Evolutionary conservation across 1,140 invertebrate genomes (phyloP), one percentile per base, ranked within the genome.

Genomic region (Bombus sibiricus): DNA sequence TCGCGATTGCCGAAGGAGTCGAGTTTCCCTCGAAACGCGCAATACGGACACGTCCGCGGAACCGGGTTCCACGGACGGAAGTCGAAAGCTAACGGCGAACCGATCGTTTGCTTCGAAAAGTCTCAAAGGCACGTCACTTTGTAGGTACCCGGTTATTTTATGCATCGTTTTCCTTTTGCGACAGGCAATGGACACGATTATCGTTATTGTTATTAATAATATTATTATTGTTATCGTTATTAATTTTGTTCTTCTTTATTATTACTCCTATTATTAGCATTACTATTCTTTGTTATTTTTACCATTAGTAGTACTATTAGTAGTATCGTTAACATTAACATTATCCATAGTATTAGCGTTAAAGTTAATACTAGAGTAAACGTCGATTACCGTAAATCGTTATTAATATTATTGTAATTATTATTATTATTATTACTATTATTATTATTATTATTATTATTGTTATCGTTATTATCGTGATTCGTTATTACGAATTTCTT

Each of bases 91-190:
- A 82, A 82, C 80, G 47, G 57, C 80, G 64, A 82, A 77, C 39
- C 73, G 34, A 86, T 90, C 69, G 41, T 75, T 81, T 43, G 86
- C 89, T 89, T 85, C 80, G 78, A 69, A 90, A 59, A 64, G 73
- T 90, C 77, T 90, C 86, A 90, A 89, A 90, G 88, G 89, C 89
- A 90, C 89, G 83, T 90, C 76, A 89, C 83, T 85, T 87, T 78
- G 71, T 89, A 90, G 78, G 88, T 89, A 89, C 69, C 85, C 57
- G 78, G 57, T 85, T 81, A 53, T 74, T 66, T 74, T 85, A 71
- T 57, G 43, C 79, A 78, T 83, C 81, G 72, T 69, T 83, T 72
- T 73, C 59, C 28, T 72, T 32, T 81, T 71, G 71, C 83, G 78
- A 75, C 83, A 81, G 62, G 59, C 83, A 81, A 73, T 81, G 69